Conservation (phyloP, 2,797 vertebrate species). For the Anomalospiza imberbis region DNA sequence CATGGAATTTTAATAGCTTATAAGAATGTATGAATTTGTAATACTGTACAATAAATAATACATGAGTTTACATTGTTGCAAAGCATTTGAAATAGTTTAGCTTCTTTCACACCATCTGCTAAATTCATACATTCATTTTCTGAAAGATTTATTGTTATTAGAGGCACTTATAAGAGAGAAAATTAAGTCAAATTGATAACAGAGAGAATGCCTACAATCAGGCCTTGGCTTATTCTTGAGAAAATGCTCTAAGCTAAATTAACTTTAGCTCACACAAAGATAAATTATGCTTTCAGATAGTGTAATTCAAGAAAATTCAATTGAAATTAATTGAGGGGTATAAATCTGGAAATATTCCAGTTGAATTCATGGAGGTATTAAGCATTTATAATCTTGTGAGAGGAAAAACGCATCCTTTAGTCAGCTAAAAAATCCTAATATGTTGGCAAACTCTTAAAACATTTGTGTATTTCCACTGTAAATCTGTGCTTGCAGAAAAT, state of each 20-base stretch:
- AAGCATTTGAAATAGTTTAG: neutral
- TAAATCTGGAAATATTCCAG: conserved; percentile 45
- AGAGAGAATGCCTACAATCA: conserved; percentile 20
- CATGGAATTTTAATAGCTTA: neutral
- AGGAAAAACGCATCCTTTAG: conserved; percentile 9
- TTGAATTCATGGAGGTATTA: conserved; percentile 24
- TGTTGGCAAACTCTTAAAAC: neutral
- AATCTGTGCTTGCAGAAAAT: conserved; percentile 13
- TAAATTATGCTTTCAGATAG: conserved; percentile 32
- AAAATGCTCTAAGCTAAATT: conserved; percentile 45
- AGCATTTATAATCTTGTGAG: conserved; percentile 18
- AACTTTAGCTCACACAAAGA: neutral
- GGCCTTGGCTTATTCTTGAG: neutral
- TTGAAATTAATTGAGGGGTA: conserved; percentile 33
- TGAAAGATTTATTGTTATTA: conserved; percentile 39
- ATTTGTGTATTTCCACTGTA: neutral
- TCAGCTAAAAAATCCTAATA: neutral
- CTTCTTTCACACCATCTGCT: conserved; percentile 22
- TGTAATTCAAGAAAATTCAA: conserved; percentile 49
- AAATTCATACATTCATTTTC: conserved; percentile 23
- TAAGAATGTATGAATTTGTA: neutral
- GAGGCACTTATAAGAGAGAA: neutral
- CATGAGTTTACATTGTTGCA: conserved; percentile 33
- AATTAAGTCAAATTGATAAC: conserved; percentile 43
- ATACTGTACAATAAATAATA: conserved; percentile 30